A percentile compares a stretch with the other conserved stretches of the same genome.
phyloP scores from a whole-genome alignment of 2,888 invertebrate genomes.

The Pherbina coryleti region DNA sequence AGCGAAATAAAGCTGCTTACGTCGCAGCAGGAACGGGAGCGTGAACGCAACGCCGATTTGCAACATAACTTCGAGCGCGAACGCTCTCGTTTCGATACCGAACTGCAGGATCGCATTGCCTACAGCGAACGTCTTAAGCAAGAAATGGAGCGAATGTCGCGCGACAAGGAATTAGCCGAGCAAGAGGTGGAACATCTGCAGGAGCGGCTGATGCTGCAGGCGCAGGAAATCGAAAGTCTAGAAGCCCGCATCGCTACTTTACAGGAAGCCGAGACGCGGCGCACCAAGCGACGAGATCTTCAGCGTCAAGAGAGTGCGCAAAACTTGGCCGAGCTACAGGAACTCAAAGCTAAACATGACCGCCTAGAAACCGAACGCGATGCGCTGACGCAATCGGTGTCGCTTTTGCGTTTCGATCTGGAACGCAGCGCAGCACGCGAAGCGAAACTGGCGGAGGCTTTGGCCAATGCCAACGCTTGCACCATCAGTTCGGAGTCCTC shows the following conservation, averaged over 20 bases:
- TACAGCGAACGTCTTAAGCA: constrained; percentile 68
- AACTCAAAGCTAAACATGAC: constrained; percentile 58
- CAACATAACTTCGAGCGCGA: constrained; percentile 69
- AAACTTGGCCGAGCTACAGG: constrained; percentile 63
- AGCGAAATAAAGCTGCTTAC: constrained; percentile 72
- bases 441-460: constrained; percentile 64
- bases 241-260: constrained; percentile 70
- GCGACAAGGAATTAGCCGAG: constrained; percentile 64
- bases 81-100: constrained; percentile 67
- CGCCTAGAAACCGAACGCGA: constrained; percentile 60
- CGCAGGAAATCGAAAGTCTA: constrained; percentile 70
- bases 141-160: constrained; percentile 67
- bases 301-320: constrained; percentile 65
- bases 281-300: constrained; percentile 62
- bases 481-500: constrained; percentile 57
- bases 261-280: constrained; percentile 66
- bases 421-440: constrained; percentile 67
- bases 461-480: constrained; percentile 57
- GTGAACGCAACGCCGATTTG: constrained; percentile 70
- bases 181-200: constrained; percentile 66
- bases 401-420: constrained; percentile 64
- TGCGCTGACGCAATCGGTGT: constrained; percentile 59
- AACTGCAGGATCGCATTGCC: constrained; percentile 66
- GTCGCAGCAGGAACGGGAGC: constrained; percentile 72
- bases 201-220: constrained; percentile 64